Evolutionary conservation across 2,797 vertebrate species (phyloP).

Genomic region (Lacerta bilineata): DNA sequence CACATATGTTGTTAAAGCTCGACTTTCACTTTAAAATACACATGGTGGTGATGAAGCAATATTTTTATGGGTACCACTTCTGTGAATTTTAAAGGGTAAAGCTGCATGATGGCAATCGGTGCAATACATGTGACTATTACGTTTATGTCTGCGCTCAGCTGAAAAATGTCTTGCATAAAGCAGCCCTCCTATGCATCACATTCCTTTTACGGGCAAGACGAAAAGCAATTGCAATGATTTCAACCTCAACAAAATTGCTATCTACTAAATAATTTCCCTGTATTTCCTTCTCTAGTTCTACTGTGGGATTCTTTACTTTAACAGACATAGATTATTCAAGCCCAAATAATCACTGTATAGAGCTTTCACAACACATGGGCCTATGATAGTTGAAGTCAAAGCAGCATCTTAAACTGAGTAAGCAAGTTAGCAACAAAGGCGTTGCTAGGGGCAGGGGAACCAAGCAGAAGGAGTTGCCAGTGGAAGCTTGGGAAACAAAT

Average conservation of each 20-base stretch:
- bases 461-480: not conserved
- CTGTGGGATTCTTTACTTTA: not conserved
- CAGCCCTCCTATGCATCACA: not conserved
- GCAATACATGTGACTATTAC: not conserved
- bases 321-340: not conserved
- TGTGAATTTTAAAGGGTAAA: not conserved
- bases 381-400: slow-evolving; percentile 1
- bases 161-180: not conserved
- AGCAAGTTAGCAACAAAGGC: slow-evolving; percentile 5
- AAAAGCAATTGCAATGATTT: not conserved
- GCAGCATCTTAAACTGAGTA: not conserved
- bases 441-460: not conserved
- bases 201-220: not conserved
- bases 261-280: slow-evolving; percentile 7
- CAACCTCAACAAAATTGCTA: not conserved
- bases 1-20: not conserved
- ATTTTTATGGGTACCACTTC: not conserved
- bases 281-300: slow-evolving; percentile 18
- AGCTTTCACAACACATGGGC: not conserved
- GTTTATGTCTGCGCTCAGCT: not conserved
- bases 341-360: not conserved
- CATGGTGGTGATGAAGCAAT: not conserved
- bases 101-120: not conserved
- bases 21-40: not conserved
- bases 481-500: slow-evolving; percentile 7